Conservation (phyloP, 1,140 invertebrate genomes). For the Microplitis mediator region DNA sequence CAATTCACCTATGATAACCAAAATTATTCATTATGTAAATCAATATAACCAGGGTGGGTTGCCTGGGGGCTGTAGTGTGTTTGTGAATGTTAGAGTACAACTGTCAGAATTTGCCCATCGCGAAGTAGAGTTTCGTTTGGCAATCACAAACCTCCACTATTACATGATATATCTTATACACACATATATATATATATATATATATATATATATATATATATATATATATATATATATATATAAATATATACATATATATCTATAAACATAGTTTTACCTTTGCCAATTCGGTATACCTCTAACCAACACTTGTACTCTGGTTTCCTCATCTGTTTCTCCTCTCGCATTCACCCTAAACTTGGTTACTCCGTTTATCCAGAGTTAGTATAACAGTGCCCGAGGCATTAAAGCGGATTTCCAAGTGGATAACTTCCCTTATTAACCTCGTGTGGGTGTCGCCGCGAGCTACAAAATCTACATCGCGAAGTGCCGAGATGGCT, state of each 20-base stretch:
- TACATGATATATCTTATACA: background rate
- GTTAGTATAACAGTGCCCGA: slow-evolving; percentile 30
- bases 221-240: background rate
- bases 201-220: background rate
- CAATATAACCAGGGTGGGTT: background rate
- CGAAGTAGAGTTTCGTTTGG: background rate
- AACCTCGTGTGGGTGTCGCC: slow-evolving; percentile 34
- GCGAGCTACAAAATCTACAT: background rate
- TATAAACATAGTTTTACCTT: background rate
- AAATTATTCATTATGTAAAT: slow-evolving; percentile 8
- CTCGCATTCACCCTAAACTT: slow-evolving; percentile 24
- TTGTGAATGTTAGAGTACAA: background rate
- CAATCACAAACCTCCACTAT: background rate
- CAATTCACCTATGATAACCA: background rate
- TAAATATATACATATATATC: background rate
- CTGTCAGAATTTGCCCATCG: background rate
- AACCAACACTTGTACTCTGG: slow-evolving; percentile 17
- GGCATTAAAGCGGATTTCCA: slow-evolving; percentile 52
- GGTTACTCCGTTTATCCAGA: slow-evolving; percentile 29
- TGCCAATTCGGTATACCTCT: slow-evolving; percentile 12
- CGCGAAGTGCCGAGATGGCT: background rate
- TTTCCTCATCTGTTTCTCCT: background rate
- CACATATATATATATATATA: background rate
- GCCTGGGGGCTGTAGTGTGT: background rate
- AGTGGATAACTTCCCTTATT: slow-evolving; percentile 57